Evolutionary conservation across 2,797 vertebrate species (phyloP), one percentile per base, ranked within the genome.

Genomic region (Sebastes nivosus): DNA sequence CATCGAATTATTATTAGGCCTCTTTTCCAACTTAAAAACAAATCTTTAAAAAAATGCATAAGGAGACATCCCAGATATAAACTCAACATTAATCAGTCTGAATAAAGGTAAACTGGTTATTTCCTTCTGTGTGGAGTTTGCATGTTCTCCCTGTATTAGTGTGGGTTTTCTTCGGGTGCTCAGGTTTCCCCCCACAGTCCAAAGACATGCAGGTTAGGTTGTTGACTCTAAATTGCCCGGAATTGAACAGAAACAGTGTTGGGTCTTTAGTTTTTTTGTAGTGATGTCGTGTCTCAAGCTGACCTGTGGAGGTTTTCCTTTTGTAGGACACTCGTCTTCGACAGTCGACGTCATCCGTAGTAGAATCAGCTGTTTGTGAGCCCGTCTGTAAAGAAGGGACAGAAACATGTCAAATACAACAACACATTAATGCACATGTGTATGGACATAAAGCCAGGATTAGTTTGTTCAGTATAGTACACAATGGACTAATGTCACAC

Each of bases 251-350:
- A 46, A 46, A 46, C 14, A 46, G 42, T 16, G 14, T 7, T 46
- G 14, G 46, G 16, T 20, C 46, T n/a, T 52, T 52, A 20, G 18
- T 13, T n/a, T 52, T 13, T 24, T 24, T 24, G 46, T 2, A 24
- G 22, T 18, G 22, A 25, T 72, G 71, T 7, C 29, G 68, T 42
- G 55, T 57, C 29, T 77, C 7, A 22, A 6, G 4, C 95, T 96
- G 95, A 99, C 98, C 98, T 97, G 95, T 92, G 38, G 97, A 96
- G 75, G 89, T 93, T 91, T 95, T 97, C 88, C 96, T 96, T 81
- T 91, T 96, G 91, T 97, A 97, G 75, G 97, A 97, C 75, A 95
- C 89, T 92, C 96, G 96, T 84, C 97, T 94, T 80, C 95, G 95
- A 91, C 94, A 93, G 85, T 94, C 96, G 82, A 84, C 72, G 79